Evolutionary conservation across 2,888 invertebrate species (phyloP), one percentile per base, ranked within the genome.

Genomic region (Prosopocoilus inquinatus): DNA sequence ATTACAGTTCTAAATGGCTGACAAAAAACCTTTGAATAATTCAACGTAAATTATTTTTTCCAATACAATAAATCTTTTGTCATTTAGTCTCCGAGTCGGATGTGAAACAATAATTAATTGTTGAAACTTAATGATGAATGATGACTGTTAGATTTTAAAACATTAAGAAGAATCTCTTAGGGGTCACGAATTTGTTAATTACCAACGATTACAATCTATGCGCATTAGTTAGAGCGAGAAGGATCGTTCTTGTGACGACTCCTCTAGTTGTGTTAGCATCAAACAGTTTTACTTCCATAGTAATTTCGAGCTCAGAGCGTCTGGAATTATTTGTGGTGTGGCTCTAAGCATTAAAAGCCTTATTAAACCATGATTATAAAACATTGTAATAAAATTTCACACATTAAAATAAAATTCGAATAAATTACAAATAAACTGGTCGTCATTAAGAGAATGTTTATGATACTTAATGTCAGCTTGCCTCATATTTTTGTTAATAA

Each of bases 331-430:
- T 74, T 74, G 72, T 74, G 71, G 72, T 68, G 73, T 71, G 70
- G 72, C 70, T 70, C 68, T 61, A 61, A 65, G 70, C 72, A 73
- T 74, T 75, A 76, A 75, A 70, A 71, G 70, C 68, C 76, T 77
- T 77, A 78, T 78, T 78, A 78, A 77, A 75, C 70, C 73, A 74
- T 75, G 75, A 78, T 78, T 78, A 77, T 76, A 76, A 77, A 76
- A 78, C 75, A 76, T 76, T 75, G 76, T 75, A 76, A 78, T 77
- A 78, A 78, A 78, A 77, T 75, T 76, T 77, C 71, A 74, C 75
- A 72, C 75, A 78, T 78, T 78, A 78, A 78, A 78, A 78, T 78
- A 77, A 78, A 78, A 77, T 75, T 76, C 76, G 70, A 70, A 78
- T 78, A 78, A 78, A 78, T 78, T 76, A 75, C 66, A 71, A 74